Evolutionary conservation across 2,113 vertebrate genomes (phyloP).

Genomic region (Nothoprocta perdicaria): DNA sequence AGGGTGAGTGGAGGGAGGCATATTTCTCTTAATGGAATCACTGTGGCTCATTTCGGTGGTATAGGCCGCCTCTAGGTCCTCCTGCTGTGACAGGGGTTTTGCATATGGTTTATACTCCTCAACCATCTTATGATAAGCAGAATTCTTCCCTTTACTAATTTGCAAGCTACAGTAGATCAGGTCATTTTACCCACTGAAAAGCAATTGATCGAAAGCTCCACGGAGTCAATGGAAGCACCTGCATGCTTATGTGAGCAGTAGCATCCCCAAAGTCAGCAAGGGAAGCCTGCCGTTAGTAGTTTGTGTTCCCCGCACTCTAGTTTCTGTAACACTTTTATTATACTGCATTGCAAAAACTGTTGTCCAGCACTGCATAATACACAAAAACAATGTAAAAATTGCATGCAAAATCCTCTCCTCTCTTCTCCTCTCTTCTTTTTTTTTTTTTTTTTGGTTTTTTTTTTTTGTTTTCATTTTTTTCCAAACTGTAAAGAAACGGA

Average conservation of each 20-base stretch:
- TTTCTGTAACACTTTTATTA: background rate
- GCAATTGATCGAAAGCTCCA: background rate
- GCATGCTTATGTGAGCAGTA: background rate
- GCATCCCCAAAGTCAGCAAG: background rate
- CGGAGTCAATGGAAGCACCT: background rate
- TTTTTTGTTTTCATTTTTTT: background rate
- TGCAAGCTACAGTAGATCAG: background rate
- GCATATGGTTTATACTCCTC: background rate
- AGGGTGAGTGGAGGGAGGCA: background rate
- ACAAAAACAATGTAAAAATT: background rate
- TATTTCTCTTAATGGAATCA: slow-evolving; percentile 46
- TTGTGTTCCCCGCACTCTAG: background rate
- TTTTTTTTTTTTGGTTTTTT: background rate
- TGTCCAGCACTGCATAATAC: background rate
- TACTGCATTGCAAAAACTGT: background rate
- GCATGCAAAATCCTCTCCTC: background rate
- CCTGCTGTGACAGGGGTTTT: background rate
- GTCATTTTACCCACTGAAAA: background rate
- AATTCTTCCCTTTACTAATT: background rate
- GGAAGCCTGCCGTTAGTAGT: background rate
- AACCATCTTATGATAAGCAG: background rate
- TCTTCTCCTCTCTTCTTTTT: background rate
- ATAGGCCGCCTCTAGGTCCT: background rate
- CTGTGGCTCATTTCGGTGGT: background rate
- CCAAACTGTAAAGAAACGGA: background rate